phyloP scores from a whole-genome alignment of 2,113 vertebrate genomes.

The Elephas maximus region DNA sequence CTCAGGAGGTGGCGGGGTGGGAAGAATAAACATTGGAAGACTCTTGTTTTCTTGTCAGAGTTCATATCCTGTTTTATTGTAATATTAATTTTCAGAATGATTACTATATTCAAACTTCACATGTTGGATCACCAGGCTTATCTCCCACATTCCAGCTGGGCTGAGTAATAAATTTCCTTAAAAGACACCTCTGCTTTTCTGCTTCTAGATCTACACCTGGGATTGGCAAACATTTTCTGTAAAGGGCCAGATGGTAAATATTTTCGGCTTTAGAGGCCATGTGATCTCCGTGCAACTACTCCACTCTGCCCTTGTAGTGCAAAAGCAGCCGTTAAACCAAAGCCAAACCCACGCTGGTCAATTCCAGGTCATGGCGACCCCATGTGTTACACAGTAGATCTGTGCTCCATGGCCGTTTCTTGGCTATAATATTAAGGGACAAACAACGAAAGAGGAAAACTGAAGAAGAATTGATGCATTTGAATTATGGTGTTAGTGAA shows the following conservation, averaged over 20 bases:
- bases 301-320: accelerated
- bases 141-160: not conserved
- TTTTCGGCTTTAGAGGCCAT: not conserved
- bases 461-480: too few species aligned
- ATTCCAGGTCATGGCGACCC: too few species aligned
- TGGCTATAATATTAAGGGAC: too few species aligned
- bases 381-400: too few species aligned
- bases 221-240: not conserved
- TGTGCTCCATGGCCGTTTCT: too few species aligned
- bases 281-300: not conserved
- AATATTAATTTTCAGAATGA: conserved; percentile 58
- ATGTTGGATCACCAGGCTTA: not conserved
- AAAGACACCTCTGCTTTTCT: not conserved
- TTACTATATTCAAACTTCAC: conserved; percentile 39
- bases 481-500: too few species aligned
- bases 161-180: not conserved
- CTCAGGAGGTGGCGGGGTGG: conserved; percentile 17
- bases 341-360: too few species aligned
- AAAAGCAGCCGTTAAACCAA: not conserved
- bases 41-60: not conserved
- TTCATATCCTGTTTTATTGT: conserved; percentile 35
- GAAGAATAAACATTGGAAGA: not conserved
- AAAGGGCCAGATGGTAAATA: not conserved
- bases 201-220: not conserved
- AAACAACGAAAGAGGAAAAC: too few species aligned